phyloP scores from a whole-genome alignment of 2,113 vertebrate species.

The Gorsachius goisagi region DNA sequence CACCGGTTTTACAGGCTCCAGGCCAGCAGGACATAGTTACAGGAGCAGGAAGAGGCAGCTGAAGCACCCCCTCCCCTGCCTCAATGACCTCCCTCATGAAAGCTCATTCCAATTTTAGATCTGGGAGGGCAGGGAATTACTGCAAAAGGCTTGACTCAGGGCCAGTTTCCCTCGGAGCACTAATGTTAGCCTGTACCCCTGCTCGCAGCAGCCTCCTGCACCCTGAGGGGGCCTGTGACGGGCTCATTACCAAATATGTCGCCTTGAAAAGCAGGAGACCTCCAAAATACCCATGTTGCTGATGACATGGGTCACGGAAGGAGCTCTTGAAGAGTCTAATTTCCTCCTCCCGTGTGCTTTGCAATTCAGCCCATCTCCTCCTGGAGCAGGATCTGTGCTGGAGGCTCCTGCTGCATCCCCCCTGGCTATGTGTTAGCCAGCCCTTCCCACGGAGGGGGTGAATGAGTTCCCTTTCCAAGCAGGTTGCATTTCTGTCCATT shows the following conservation, averaged over 20 bases:
- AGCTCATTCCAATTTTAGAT: slow-evolving; percentile 46
- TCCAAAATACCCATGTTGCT: neutral
- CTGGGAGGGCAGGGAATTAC: slow-evolving; percentile 1
- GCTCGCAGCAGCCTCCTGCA: neutral
- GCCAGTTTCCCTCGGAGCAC: neutral
- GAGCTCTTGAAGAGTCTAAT: neutral
- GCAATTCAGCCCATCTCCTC: neutral
- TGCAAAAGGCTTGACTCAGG: neutral
- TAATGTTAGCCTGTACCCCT: neutral
- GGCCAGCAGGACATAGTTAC: neutral
- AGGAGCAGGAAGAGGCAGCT: slow-evolving; percentile 39
- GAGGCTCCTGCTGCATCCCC: neutral
- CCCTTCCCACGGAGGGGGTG: neutral
- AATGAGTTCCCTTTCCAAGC: neutral
- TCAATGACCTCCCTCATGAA: slow-evolving; percentile 16
- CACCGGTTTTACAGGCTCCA: slow-evolving; percentile 28
- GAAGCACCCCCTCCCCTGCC: neutral
- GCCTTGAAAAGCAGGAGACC: neutral
- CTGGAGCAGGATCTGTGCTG: neutral
- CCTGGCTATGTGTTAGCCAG: neutral
- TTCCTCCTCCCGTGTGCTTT: neutral
- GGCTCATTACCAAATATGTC: neutral
- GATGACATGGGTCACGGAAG: neutral
- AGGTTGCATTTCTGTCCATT: rapidly evolving
- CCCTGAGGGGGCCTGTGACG: rapidly evolving